phyloP scores from a whole-genome alignment of 2,888 invertebrate species.

The Pterostichus niger region DNA sequence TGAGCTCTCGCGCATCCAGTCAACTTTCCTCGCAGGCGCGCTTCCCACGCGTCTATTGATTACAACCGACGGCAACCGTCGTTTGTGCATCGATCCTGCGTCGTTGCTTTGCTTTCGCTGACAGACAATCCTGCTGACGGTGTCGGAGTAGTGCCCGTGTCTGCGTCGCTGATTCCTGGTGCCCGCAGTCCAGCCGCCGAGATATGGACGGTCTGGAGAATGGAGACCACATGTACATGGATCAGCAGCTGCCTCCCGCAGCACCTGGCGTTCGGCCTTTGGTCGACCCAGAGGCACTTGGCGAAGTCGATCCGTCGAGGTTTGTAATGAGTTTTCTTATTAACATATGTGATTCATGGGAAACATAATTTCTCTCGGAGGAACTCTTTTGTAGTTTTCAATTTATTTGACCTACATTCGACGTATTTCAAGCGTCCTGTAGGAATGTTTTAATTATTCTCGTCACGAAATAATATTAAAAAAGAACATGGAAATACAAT shows the following conservation, averaged over 20 bases:
- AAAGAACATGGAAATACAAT: neutral
- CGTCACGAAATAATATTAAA: no score
- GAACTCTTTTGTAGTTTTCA: neutral
- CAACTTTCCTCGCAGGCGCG: constrained; percentile 22
- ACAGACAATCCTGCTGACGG: constrained; percentile 2
- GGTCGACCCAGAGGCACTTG: constrained; percentile 90
- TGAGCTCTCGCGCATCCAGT: no score
- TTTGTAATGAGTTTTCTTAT: constrained; percentile 71
- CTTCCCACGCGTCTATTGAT: constrained; percentile 42
- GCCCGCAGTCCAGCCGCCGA: constrained; percentile 33
- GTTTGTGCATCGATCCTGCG: constrained; percentile 46
- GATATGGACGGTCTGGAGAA: constrained; percentile 71
- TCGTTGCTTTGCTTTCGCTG: neutral
- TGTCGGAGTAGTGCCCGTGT: constrained; percentile 26
- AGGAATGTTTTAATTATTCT: neutral
- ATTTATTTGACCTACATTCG: neutral
- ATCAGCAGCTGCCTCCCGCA: constrained; percentile 68
- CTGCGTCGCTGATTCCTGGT: constrained; percentile 67
- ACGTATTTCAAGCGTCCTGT: neutral
- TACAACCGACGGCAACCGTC: neutral
- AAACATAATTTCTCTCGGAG: neutral
- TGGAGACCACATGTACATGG: constrained; percentile 72
- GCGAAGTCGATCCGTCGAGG: constrained; percentile 91
- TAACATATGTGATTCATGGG: neutral
- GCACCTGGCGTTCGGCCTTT: constrained; percentile 81